A percentile compares a stretch with the other conserved stretches of the same genome.
Evolutionary conservation across 2,797 vertebrate species (phyloP).

Genomic region (Oreochromis grahami): DNA sequence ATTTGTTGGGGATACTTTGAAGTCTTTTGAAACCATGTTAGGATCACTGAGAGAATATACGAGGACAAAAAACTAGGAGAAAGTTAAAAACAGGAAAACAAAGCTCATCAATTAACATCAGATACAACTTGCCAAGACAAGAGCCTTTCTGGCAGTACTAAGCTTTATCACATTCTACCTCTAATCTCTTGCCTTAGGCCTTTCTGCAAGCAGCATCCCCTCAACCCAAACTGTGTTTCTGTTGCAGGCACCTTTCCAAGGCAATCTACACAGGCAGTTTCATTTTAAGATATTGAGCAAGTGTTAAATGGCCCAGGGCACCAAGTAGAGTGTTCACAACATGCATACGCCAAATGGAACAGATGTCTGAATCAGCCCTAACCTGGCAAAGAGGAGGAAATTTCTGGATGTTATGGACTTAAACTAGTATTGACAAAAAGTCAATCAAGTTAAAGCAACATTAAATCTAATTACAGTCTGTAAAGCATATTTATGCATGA

Average conservation of each 20-base stretch:
- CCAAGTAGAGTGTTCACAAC: constrained; percentile 29
- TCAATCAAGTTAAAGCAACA: constrained; percentile 24
- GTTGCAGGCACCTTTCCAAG: constrained; percentile 58
- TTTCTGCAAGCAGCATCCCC: constrained; percentile 42
- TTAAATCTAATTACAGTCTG: constrained; percentile 34
- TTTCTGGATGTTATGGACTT: constrained; percentile 27
- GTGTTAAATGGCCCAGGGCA: constrained; percentile 62
- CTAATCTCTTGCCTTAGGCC: constrained; percentile 58
- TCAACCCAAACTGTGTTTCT: constrained; percentile 37
- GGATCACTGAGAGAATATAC: background rate
- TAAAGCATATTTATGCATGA: background rate
- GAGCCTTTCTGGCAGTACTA: background rate
- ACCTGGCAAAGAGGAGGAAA: constrained; percentile 30
- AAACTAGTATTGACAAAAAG: constrained; percentile 33
- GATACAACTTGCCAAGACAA: constrained; percentile 11
- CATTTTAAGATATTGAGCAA: constrained; percentile 66
- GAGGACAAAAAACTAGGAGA: background rate
- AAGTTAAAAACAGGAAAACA: constrained; percentile 1
- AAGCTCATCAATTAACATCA: constrained; percentile 37
- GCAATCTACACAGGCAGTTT: constrained; percentile 56
- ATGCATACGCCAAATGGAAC: constrained; percentile 55
- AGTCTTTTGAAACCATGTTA: background rate
- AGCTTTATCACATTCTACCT: constrained; percentile 35
- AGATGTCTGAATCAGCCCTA: constrained; percentile 58
- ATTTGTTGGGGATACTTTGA: background rate